Conservation (phyloP, 2,888 invertebrate genomes). For the Pseudococcus longispinus region DNA sequence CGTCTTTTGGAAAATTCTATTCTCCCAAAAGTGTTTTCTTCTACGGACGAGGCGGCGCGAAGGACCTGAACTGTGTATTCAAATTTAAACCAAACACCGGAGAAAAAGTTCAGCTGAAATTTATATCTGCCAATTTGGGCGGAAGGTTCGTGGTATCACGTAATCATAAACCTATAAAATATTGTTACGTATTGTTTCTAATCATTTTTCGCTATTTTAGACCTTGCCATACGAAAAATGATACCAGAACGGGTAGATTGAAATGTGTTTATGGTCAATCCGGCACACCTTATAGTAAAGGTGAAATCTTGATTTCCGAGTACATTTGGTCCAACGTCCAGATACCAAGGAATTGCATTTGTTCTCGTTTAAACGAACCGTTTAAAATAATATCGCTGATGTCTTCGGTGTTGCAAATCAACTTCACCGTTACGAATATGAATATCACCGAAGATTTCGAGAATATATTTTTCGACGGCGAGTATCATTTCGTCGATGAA, state of each 20-base stretch:
- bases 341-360: slow-evolving; percentile 76
- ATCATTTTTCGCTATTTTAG: slow-evolving; percentile 14
- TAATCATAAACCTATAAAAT: not conserved
- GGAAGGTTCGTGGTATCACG: slow-evolving; percentile 64
- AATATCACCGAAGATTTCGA: slow-evolving; percentile 81
- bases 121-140: slow-evolving; percentile 66
- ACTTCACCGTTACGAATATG: slow-evolving; percentile 79
- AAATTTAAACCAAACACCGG: slow-evolving; percentile 72
- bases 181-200: not conserved
- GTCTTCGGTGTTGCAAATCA: slow-evolving; percentile 74
- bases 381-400: slow-evolving; percentile 73
- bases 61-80: slow-evolving; percentile 77
- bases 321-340: slow-evolving; percentile 75
- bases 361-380: slow-evolving; percentile 73
- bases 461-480: slow-evolving; percentile 76
- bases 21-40: slow-evolving; percentile 83
- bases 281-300: slow-evolving; percentile 59
- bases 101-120: slow-evolving; percentile 49
- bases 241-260: slow-evolving; percentile 72
- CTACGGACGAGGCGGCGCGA: slow-evolving; percentile 81
- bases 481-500: slow-evolving; percentile 64
- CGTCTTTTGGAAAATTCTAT: slow-evolving; percentile 68
- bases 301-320: slow-evolving; percentile 71
- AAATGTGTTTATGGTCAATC: slow-evolving; percentile 68
- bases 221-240: slow-evolving; percentile 72